These are phyloP conservation scores for Atrichornis clamosus DNA, from an alignment of 2,113 vertebrate genomes.

Conservation along the genomic window DNA sequence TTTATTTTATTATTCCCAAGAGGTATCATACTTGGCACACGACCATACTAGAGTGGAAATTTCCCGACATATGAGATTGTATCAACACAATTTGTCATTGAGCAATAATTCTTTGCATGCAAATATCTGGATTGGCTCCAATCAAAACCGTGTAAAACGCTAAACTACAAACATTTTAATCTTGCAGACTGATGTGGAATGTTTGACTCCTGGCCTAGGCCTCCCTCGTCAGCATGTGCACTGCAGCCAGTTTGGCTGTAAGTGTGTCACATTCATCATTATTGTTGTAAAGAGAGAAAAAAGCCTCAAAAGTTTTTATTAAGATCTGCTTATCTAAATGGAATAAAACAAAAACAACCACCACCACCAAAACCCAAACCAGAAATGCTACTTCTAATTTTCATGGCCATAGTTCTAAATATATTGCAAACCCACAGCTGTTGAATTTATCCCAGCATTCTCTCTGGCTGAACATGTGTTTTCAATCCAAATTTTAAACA, in stretches of 20 bases:
- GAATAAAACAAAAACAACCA: background rate
- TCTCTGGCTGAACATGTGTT: background rate
- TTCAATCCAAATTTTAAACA: background rate
- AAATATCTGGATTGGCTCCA: slow-evolving; percentile 35
- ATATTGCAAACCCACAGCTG: background rate
- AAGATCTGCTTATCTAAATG: background rate
- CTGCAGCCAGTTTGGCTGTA: background rate
- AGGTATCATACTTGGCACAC: background rate
- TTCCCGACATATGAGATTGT: background rate
- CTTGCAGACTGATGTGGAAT: slow-evolving; percentile 17
- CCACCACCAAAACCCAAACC: background rate
- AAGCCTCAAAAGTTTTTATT: background rate
- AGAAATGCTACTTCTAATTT: background rate
- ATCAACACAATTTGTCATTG: slow-evolving; percentile 37
- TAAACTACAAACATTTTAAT: background rate
- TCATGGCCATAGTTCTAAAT: background rate
- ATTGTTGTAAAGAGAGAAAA: background rate
- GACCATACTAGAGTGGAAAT: background rate
- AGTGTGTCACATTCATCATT: background rate
- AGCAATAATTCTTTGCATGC: slow-evolving; percentile 46
- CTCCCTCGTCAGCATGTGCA: background rate
- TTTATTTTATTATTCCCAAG: background rate
- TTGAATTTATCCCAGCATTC: background rate
- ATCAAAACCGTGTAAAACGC: background rate
- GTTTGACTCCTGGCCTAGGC: background rate